phyloP scores from a whole-genome alignment of 1,140 invertebrate species.

The Paraescarpia echinospica region DNA sequence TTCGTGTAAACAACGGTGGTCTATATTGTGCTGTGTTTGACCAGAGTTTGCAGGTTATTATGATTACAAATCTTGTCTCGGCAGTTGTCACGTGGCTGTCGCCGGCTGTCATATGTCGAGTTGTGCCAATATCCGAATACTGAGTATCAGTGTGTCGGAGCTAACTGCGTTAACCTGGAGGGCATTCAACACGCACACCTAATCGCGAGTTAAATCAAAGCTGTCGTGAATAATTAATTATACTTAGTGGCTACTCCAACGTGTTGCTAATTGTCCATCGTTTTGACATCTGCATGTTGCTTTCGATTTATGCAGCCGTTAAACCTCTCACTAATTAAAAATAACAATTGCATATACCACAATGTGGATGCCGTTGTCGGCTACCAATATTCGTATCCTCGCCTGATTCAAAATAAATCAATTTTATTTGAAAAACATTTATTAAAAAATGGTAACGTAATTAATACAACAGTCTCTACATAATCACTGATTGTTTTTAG shows the following conservation, averaged over 20 bases:
- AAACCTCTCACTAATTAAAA: background rate
- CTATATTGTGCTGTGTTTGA: background rate
- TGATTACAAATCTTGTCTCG: background rate
- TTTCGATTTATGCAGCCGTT: background rate
- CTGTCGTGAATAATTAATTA: constrained; percentile 6
- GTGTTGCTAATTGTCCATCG: background rate
- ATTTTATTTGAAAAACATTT: too few species aligned
- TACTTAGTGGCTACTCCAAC: background rate
- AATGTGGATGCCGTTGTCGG: background rate
- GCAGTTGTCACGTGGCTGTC: background rate
- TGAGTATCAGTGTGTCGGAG: background rate
- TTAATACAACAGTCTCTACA: too few species aligned
- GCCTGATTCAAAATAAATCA: background rate
- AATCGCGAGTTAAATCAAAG: background rate
- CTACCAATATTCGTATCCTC: background rate
- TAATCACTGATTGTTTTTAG: too few species aligned
- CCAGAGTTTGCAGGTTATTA: background rate
- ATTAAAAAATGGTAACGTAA: too few species aligned
- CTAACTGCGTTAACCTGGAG: background rate
- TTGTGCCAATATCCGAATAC: background rate
- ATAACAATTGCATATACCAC: background rate
- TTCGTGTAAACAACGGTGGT: background rate
- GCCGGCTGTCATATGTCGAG: background rate
- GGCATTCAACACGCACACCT: background rate
- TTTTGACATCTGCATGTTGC: background rate